Percentiles rank a stretch among this genome's conserved stretches.
Evolutionary conservation across 2,797 vertebrate species (phyloP).

Genomic region (Trachurus trachurus): DNA sequence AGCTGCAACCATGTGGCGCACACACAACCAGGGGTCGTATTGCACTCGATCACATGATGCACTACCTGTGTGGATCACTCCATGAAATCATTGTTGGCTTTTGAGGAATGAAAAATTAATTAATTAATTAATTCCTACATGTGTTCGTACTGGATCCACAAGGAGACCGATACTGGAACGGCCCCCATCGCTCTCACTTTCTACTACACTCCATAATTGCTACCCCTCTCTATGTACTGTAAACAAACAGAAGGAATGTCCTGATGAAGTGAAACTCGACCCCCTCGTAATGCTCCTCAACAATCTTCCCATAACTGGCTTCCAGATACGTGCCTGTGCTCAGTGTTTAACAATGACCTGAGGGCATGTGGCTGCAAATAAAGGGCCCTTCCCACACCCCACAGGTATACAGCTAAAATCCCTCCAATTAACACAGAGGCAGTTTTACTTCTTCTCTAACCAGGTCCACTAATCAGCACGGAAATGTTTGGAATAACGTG

Average conservation of each 20-base stretch:
- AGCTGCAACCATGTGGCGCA: neutral
- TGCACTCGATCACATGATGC: neutral
- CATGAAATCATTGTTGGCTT: neutral
- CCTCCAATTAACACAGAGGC: slow-evolving; percentile 22
- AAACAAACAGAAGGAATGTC: slow-evolving; percentile 68
- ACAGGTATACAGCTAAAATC: slow-evolving; percentile 8
- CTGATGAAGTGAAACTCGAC: slow-evolving; percentile 55
- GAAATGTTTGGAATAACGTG: slow-evolving; percentile 46
- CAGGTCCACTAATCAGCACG: slow-evolving; percentile 48
- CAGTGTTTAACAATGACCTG: slow-evolving; percentile 29
- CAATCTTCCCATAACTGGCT: slow-evolving; percentile 46
- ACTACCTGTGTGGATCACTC: neutral
- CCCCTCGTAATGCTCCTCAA: neutral
- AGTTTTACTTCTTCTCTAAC: slow-evolving; percentile 38
- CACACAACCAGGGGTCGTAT: neutral
- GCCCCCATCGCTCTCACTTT: slow-evolving; percentile 2
- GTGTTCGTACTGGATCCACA: neutral
- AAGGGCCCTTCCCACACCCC: slow-evolving; percentile 2
- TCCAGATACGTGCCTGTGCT: slow-evolving; percentile 20
- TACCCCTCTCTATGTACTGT: slow-evolving; percentile 39
- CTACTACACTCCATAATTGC: slow-evolving; percentile 7
- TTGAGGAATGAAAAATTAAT: neutral
- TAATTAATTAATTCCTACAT: neutral
- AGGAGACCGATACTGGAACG: neutral
- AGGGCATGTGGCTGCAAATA: slow-evolving; percentile 17